Evolutionary conservation across 2,888 invertebrate species (phyloP).

Genomic region (Polymixis flavicincta): DNA sequence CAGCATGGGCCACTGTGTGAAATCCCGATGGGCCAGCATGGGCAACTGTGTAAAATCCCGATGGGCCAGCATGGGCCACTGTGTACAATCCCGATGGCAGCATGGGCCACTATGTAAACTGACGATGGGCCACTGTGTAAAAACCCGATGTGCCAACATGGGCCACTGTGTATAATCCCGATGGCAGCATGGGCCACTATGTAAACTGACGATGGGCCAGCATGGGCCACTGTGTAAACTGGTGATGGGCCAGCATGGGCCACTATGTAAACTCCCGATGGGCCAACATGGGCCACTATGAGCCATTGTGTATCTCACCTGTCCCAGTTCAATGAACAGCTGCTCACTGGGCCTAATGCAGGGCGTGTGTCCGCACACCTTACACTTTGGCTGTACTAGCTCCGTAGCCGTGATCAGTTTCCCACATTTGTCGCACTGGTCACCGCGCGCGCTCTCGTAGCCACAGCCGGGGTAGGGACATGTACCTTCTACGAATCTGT

Average conservation of each 20-base stretch:
- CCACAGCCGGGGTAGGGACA: conserved; percentile 97
- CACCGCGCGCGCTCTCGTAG: conserved; percentile 98
- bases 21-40: too few relatives aligned
- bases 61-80: too few relatives aligned
- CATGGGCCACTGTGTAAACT: neutral
- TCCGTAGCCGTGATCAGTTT: conserved; percentile 98
- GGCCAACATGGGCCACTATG: neutral
- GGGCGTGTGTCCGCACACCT: conserved; percentile 94
- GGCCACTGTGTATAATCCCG: too few relatives aligned
- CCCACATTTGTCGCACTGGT: conserved; percentile 99
- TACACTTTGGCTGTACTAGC: conserved; percentile 96
- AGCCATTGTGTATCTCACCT: conserved; percentile 87
- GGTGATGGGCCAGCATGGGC: neutral
- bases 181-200: too few relatives aligned
- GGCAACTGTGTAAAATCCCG: too few relatives aligned
- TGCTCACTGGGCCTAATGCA: conserved; percentile 95
- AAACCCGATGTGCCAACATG: too few relatives aligned
- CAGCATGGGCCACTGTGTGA: too few relatives aligned
- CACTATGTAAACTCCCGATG: neutral
- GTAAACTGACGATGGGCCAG: too few relatives aligned
- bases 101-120: too few relatives aligned
- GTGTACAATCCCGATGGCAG: too few relatives aligned
- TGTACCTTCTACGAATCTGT: conserved; percentile 98
- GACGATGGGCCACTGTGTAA: too few relatives aligned
- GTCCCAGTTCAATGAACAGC: conserved; percentile 98